Evolutionary conservation across 2,888 invertebrate genomes (phyloP).

Genomic region (Pterobdella sp.): DNA sequence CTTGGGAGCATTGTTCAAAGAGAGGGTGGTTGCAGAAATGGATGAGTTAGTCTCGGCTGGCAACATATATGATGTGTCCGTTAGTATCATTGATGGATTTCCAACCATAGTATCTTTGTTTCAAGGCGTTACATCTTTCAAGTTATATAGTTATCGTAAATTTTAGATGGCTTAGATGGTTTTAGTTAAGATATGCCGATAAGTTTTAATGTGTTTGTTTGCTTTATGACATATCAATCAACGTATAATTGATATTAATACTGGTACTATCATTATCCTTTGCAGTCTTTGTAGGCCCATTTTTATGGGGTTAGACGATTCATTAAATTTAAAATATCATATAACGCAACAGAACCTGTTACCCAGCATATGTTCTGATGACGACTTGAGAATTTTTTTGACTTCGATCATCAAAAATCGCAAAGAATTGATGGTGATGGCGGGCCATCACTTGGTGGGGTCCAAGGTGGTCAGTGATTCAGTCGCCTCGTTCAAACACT

Average conservation of each 20-base stretch:
- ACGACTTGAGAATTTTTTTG: slow-evolving; percentile 63
- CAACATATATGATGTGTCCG: slow-evolving; percentile 67
- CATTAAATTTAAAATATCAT: no score
- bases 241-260: not conserved
- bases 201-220: no score
- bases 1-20: slow-evolving; percentile 63
- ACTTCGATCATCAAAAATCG: slow-evolving; percentile 58
- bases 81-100: slow-evolving; percentile 37
- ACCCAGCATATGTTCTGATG: slow-evolving; percentile 62
- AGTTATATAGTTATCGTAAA: no score
- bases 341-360: slow-evolving; percentile 54
- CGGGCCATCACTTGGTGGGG: not conserved
- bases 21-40: slow-evolving; percentile 67
- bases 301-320: no score
- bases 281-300: not conserved
- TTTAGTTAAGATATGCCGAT: no score
- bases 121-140: no score
- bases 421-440: slow-evolving; percentile 43
- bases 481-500: not conserved
- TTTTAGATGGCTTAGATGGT: no score
- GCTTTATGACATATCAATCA: not conserved
- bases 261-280: not conserved
- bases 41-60: slow-evolving; percentile 76
- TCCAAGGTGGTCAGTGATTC: not conserved
- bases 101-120: no score